Percentiles rank a stretch among this genome's conserved stretches.
These are phyloP conservation scores for Labeo rohita DNA, from an alignment of 2,113 vertebrate species.

Conservation along the genomic window DNA sequence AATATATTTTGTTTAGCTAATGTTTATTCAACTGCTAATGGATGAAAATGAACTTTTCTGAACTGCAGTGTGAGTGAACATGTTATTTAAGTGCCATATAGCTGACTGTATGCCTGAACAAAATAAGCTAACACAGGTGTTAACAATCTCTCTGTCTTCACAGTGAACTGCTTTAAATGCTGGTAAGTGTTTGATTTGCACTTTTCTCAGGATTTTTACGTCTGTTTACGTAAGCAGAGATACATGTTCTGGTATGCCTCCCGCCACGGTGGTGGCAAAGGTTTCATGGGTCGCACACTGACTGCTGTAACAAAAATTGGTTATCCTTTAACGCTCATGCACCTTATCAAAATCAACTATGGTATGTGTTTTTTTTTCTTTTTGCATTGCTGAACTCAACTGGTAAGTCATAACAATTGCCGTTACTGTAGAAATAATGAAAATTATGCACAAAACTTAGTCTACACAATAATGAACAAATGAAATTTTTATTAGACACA, in stretches of 20 bases:
- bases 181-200: slow-evolving; percentile 64
- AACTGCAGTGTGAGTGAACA: neutral
- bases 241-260: slow-evolving; percentile 70
- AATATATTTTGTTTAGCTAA: neutral
- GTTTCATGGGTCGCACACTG: slow-evolving; percentile 69
- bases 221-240: slow-evolving; percentile 72
- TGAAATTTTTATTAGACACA: neutral
- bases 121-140: slow-evolving; percentile 66
- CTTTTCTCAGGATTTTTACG: slow-evolving; percentile 59
- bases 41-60: neutral
- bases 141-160: slow-evolving; percentile 59
- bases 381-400: slow-evolving; percentile 28
- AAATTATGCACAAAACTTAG: neutral
- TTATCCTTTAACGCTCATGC: slow-evolving; percentile 54
- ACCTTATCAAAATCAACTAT: slow-evolving; percentile 44
- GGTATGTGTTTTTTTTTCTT: slow-evolving; percentile 24
- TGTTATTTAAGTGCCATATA: neutral
- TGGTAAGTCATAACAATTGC: slow-evolving; percentile 3
- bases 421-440: neutral
- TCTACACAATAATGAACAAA: neutral
- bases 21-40: neutral
- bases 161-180: slow-evolving; percentile 62
- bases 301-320: slow-evolving; percentile 58
- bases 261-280: slow-evolving; percentile 60
- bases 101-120: slow-evolving; percentile 42